phyloP scores from a whole-genome alignment of 1,140 invertebrate species.

The Heliconius himera region DNA sequence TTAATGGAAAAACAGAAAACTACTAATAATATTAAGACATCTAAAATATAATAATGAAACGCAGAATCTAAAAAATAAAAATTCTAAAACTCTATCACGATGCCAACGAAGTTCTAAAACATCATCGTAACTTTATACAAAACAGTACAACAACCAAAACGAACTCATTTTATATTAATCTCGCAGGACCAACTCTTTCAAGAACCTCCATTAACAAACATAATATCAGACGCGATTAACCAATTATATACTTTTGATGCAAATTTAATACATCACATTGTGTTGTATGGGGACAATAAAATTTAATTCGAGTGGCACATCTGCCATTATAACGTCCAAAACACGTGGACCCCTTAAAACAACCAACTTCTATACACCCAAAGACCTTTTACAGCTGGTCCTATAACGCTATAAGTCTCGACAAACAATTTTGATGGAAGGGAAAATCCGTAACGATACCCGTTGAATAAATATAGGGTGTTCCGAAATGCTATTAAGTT shows the following conservation, averaged over 20 bases:
- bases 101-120: neutral
- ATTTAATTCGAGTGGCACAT: slow-evolving; percentile 61
- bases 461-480: slow-evolving; percentile 75
- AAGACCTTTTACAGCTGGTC: slow-evolving; percentile 45
- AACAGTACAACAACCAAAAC: neutral
- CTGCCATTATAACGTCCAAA: slow-evolving; percentile 51
- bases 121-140: neutral
- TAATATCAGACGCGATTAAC: slow-evolving; percentile 57
- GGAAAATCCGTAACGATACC: slow-evolving; percentile 55
- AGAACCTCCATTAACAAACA: slow-evolving; percentile 28
- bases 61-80: neutral
- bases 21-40: too few species aligned
- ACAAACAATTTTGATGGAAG: slow-evolving; percentile 75
- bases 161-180: neutral
- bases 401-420: slow-evolving; percentile 62
- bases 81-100: neutral
- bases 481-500: slow-evolving; percentile 77
- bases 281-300: slow-evolving; percentile 59
- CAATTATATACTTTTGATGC: slow-evolving; percentile 71
- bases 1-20: too few species aligned
- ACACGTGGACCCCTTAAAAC: slow-evolving; percentile 44
- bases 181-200: slow-evolving; percentile 17
- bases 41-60: too few species aligned
- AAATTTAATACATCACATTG: slow-evolving; percentile 66
- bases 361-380: slow-evolving; percentile 24